Base-by-base conservation (phyloP, 1,140 invertebrate species). In the Sitophilus oryzae region DNA sequence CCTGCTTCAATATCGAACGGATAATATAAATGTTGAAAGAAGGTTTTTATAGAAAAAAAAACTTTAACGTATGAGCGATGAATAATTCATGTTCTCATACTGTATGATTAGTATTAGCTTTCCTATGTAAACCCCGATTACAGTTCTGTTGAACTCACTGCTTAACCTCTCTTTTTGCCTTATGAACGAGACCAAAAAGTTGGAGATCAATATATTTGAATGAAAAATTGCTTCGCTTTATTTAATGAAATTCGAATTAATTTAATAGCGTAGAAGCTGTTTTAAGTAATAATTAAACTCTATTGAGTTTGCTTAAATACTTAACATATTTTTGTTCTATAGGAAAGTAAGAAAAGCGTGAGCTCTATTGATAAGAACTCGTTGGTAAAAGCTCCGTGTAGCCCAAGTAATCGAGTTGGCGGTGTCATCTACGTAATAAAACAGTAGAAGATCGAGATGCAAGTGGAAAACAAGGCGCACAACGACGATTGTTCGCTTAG, bases 361-460 rank as follows among this genome's bases (percentile, higher is more conserved):
- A 19, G 21, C 25, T 52, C 51, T 38, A 52, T 10, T 37, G 45
- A 35, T 52, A 6, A 15, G 9, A 52, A 8, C 51, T 52, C 51
- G 42, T 52, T 52, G 41, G n/a, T 18, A 20, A 50, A 52, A 35
- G 38, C 49, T 43, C 30, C 34, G 16, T 19, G 25, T 37, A 21
- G 35, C 38, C 40, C 42, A 25, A 52, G 42, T 52, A 52, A 52
- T 52, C 51, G 51, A 52, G 51, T 52, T 45, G 51, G 42, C 42
- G 51, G 51, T 52, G 51, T 52, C 51, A 44, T 52, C 51, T 30
- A 45, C 51, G 51, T 52, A 52, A 52, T 52, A 52, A 52, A 52
- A 52, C 51, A 45, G 51, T 52, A 45, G 51, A 52, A 52, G 51
- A 52, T 52, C 51, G 51, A 52, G 51, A 52, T 52, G 51, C 51